A percentile compares a stretch with the other conserved stretches of the same genome.
Evolutionary conservation across 2,113 vertebrate genomes (phyloP).

Genomic region (Pampusana beccarii): DNA sequence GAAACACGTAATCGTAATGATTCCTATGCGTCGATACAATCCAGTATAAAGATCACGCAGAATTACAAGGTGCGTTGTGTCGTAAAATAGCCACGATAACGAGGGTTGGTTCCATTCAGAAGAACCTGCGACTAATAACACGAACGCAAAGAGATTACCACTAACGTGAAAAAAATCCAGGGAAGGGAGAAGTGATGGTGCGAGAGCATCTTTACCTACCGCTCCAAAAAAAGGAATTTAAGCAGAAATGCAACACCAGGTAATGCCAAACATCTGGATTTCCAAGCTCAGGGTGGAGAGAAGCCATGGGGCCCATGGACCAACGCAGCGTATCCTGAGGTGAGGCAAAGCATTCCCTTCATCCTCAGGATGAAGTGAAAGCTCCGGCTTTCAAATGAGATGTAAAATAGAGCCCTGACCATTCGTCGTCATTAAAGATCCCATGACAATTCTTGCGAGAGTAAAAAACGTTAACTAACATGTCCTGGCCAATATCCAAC

Average conservation of each 20-base stretch:
- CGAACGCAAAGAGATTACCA: neutral
- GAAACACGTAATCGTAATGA: neutral
- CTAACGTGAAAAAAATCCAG: neutral
- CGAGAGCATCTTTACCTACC: neutral
- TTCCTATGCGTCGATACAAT: neutral
- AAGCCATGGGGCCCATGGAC: neutral
- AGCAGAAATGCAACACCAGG: neutral
- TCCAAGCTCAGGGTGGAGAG: neutral
- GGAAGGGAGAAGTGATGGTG: neutral
- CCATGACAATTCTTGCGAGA: slow-evolving; percentile 21
- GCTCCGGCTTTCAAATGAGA: slow-evolving; percentile 34
- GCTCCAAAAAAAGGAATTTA: neutral
- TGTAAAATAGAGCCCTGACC: slow-evolving; percentile 43
- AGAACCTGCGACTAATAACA: neutral
- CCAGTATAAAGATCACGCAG: neutral
- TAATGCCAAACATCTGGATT: neutral
- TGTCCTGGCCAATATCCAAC: slow-evolving; percentile 56
- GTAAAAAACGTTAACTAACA: slow-evolving; percentile 60
- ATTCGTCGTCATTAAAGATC: slow-evolving; percentile 37
- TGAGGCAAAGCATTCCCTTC: neutral
- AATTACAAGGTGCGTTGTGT: no score
- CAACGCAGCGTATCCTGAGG: neutral
- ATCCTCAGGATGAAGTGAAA: neutral
- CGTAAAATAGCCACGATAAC: rapidly evolving
- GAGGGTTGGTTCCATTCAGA: neutral